Evolutionary conservation across 2,113 vertebrate species (phyloP), one percentile per base, ranked within the genome.

Genomic region (Eclectus roratus): DNA sequence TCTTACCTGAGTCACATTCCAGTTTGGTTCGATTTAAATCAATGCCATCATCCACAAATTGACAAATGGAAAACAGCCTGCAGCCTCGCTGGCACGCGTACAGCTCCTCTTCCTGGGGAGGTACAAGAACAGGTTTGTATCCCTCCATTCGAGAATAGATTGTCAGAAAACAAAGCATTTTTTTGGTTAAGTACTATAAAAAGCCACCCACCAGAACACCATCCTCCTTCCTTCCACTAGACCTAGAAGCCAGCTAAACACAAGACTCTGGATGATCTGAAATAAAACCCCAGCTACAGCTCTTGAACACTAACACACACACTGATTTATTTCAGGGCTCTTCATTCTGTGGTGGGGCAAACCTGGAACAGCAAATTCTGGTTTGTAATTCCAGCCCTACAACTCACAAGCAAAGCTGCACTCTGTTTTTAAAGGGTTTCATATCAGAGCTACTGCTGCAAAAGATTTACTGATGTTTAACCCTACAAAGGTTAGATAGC

Each of bases 21-120:
- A 97, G 66, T 73, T 99, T 99, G 89, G 99, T 99, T 72, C 98
- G 98, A 89, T 99, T 99, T 94, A 99, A 96, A 33, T 99, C 99
- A 3, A 98, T 98, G 80, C 98, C 98, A 77, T 99, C 99, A 7
- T 99, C 98, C 89, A 99, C 99, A 94, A 99, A 99, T 95, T 99
- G 99, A 61, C 99, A 99, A 96, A 99, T 99, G 82, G 99, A 99
- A 96, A 99, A 99, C 13, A 99, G 98, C 14, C 99, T 98, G 94
- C 99, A 99, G 77, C 99, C 99, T 95, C 99, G 98, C 97, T 99
- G 99, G 97, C 99, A 99, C 23, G 99, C 99, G 1, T 98, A 99
- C 20, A 99, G 98, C 68, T 99, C 99, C 83, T 99, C 99, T 94
- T 99, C 99, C 99, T 99, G 61, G 39, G 91, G 52, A 97, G 79